Conservation (phyloP, 92 coral and sea anemone genomes). For the Bergia sp. region DNA sequence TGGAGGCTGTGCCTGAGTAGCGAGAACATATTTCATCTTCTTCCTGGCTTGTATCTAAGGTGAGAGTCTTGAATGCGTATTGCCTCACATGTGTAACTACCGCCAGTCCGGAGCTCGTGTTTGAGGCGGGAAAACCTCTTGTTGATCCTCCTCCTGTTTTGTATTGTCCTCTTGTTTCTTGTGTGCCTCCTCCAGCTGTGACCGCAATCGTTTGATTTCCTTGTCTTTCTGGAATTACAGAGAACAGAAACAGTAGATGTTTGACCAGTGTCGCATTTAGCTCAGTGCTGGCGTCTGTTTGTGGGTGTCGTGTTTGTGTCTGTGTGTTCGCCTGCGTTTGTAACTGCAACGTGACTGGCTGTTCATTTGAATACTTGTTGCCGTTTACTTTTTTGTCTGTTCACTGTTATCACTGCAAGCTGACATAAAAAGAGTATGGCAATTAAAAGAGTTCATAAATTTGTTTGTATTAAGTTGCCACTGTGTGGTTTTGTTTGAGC, state of each 20-base stretch:
- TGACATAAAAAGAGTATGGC: too few relatives aligned
- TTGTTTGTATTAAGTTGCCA: too few relatives aligned
- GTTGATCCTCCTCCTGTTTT: background rate
- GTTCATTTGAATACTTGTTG: background rate
- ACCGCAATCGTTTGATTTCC: conserved; percentile 57
- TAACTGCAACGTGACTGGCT: background rate
- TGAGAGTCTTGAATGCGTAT: background rate
- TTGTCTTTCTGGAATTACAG: conserved; percentile 52
- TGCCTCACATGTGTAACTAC: background rate
- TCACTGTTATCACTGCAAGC: background rate
- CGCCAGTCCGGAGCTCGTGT: background rate
- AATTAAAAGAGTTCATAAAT: too few relatives aligned
- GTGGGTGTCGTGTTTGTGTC: background rate
- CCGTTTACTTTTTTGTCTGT: background rate
- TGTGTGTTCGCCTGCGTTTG: background rate
- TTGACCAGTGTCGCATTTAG: background rate
- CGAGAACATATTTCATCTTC: too few relatives aligned
- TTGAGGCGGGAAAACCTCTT: background rate
- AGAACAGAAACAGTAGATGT: background rate
- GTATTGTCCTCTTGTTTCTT: background rate
- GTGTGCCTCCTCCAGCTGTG: conserved; percentile 21
- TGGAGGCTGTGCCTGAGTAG: too few relatives aligned
- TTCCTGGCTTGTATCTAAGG: background rate
- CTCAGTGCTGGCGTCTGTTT: background rate
- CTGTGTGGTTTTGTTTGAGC: too few relatives aligned